Percentiles rank a stretch among this genome's conserved stretches.
Evolutionary conservation across 2,888 invertebrate species (phyloP).

Genomic region (Conistra vaccinii): DNA sequence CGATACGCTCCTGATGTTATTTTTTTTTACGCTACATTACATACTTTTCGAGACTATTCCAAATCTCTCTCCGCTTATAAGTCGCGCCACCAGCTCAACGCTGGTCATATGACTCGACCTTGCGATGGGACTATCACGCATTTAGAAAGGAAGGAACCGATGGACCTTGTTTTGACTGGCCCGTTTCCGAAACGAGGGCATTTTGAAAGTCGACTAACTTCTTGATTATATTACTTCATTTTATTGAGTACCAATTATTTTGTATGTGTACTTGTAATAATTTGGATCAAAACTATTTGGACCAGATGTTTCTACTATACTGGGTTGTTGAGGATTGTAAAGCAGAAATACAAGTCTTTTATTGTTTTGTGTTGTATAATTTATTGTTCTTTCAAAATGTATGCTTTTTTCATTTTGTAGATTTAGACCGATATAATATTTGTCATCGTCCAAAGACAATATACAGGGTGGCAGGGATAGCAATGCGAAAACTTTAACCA

Average conservation of each 20-base stretch:
- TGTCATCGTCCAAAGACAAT: too few species aligned
- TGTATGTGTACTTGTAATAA: constrained; percentile 10
- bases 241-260: constrained; percentile 47
- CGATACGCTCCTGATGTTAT: too few species aligned
- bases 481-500: too few species aligned
- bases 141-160: constrained; percentile 83
- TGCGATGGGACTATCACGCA: constrained; percentile 75
- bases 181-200: constrained; percentile 78
- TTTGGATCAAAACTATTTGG: neutral
- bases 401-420: too few species aligned
- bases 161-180: constrained; percentile 77
- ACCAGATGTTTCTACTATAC: constrained; percentile 1
- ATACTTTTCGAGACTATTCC: neutral
- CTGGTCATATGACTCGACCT: constrained; percentile 76
- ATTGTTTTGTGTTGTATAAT: too few species aligned
- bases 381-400: too few species aligned
- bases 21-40: neutral
- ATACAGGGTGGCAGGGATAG: too few species aligned
- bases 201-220: constrained; percentile 75
- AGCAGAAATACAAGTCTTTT: too few species aligned
- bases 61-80: constrained; percentile 23
- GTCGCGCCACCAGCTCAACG: constrained; percentile 54
- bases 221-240: constrained; percentile 52
- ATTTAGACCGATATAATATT: too few species aligned
- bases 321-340: neutral